phyloP scores from a whole-genome alignment of 2,888 invertebrate genomes.

The Onchidella celtica region DNA sequence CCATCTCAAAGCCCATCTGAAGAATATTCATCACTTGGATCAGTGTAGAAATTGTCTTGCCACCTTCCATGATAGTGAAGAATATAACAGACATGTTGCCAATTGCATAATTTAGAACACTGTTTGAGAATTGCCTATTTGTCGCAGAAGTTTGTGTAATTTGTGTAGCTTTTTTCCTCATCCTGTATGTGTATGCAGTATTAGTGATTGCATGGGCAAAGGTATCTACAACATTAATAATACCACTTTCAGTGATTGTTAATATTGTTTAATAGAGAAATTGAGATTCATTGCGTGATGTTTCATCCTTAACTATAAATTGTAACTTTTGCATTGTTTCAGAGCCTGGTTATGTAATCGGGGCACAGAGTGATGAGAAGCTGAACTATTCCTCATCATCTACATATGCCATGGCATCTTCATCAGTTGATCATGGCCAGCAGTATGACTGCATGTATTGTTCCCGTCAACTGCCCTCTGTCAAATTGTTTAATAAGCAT shows the following conservation, averaged over 20 bases:
- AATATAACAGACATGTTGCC: slow-evolving; percentile 37
- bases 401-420: neutral
- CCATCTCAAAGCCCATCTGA: slow-evolving; percentile 40
- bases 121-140: too few species aligned
- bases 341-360: neutral
- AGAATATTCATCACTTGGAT: slow-evolving; percentile 26
- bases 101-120: too few species aligned
- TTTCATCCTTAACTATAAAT: neutral
- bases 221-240: too few species aligned
- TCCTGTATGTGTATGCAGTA: too few species aligned
- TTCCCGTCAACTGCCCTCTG: slow-evolving; percentile 1
- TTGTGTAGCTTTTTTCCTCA: too few species aligned
- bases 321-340: slow-evolving; percentile 13
- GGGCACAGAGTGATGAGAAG: neutral
- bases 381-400: neutral
- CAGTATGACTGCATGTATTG: slow-evolving; percentile 26
- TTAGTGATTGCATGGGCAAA: too few species aligned
- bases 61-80: slow-evolving; percentile 9
- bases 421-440: neutral
- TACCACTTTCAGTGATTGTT: too few species aligned
- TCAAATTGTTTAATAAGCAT: slow-evolving; percentile 18
- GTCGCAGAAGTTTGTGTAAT: too few species aligned
- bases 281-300: too few species aligned
- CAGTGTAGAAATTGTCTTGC: slow-evolving; percentile 35
- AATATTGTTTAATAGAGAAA: too few species aligned